Base-by-base conservation (phyloP, 1,140 invertebrate species). In the Trypoxylus dichotomus region DNA sequence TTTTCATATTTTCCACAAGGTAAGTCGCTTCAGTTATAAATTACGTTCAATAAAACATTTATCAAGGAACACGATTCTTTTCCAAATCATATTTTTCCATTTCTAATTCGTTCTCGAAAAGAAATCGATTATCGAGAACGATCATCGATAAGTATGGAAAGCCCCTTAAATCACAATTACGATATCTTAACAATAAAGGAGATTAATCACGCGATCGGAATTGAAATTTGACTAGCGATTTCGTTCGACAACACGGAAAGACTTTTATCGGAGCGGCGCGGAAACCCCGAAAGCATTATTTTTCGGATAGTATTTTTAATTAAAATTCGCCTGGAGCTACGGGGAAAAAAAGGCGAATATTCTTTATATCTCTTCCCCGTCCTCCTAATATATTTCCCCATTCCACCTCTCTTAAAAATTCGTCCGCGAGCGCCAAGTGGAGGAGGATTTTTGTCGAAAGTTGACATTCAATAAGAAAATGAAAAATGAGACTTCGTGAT, bases 401-500 rank as follows among this genome's bases (percentile, higher is more conserved):
- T 68, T 68, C 47, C 5, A 19, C 0, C 47, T 13, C 47, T 29
- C 60, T 68, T 13, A 68, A 68, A 68, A 68, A 68, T 68, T 68
- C 60, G 13, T 24, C 60, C 19, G 60, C 10, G 60, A 11, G 60
- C 27, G 60, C 47, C 15, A 19, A 54, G 19, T 54, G 47, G 19
- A 68, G 60, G 60, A 68, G 60, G 60, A 68, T 68, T 68, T 68
- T 68, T 68, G 60, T 68, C 60, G 60, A 68, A 68, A 68, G 60
- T 68, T 68, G 60, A 68, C 60, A 68, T 68, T 68, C 60, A 68
- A 68, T 68, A 68, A 68, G 60, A 68, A 68, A 68, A 68, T 68
- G 60, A 68, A 68, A 68, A 68, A 68, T 68, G 60, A 24, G 60
- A 15, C 21, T 68, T 25, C 27, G 7, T 24, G 24, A 68, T 68